Evolutionary conservation across 2,113 vertebrate species (phyloP).

Genomic region (Ceuthmochares aereus): DNA sequence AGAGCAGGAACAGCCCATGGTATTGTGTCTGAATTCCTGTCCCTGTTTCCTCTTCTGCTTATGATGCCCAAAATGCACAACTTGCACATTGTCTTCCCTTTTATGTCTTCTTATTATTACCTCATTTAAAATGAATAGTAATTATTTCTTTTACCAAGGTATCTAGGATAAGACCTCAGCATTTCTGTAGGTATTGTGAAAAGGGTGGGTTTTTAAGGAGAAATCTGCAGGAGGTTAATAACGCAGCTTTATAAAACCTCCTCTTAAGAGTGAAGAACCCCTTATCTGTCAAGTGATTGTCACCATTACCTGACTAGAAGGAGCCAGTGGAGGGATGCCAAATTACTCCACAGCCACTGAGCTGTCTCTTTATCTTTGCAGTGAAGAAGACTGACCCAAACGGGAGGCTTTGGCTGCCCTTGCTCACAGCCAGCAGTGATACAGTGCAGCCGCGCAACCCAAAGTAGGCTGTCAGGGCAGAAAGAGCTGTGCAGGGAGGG

Average conservation of each 20-base stretch:
- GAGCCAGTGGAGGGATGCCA: not conserved
- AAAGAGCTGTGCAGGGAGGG: not conserved
- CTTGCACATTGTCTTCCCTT: not conserved
- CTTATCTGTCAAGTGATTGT: not conserved
- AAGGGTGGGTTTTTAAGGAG: not conserved
- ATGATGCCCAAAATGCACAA: not conserved
- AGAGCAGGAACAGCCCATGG: not conserved
- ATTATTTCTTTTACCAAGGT: not conserved
- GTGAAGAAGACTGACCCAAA: not conserved
- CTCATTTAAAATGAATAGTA: not conserved
- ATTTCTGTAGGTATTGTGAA: not conserved
- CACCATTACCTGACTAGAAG: not conserved
- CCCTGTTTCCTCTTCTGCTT: not conserved
- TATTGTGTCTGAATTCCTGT: not conserved
- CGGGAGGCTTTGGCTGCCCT: not conserved
- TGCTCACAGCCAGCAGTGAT: fast-evolving
- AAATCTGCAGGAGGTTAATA: not conserved
- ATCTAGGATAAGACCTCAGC: not conserved
- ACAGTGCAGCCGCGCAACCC: not conserved
- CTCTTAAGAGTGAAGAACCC: not conserved
- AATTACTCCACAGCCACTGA: not conserved
- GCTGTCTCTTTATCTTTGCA: not conserved
- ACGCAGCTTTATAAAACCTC: not conserved
- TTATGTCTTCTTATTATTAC: not conserved
- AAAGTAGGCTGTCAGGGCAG: not conserved